Evolutionary conservation across 2,888 invertebrate species (phyloP).

Genomic region (Drosophila siamana): DNA sequence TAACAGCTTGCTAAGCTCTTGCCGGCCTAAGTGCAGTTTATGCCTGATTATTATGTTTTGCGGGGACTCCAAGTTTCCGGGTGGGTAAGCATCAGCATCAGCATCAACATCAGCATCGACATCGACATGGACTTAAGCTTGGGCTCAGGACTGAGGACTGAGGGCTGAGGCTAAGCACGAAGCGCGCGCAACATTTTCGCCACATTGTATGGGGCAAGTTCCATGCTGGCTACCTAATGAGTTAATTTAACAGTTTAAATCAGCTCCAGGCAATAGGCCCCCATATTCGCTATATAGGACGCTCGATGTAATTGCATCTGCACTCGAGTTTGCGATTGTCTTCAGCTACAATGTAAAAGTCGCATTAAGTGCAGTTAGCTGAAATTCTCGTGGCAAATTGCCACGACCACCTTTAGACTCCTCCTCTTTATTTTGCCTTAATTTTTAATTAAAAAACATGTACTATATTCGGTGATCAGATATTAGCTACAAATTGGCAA

Average conservation of each 20-base stretch:
- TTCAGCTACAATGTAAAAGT: slow-evolving; percentile 35
- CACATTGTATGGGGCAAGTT: slow-evolving; percentile 28
- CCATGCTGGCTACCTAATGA: slow-evolving; percentile 47
- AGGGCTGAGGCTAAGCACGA: slow-evolving; percentile 13
- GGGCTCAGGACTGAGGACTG: slow-evolving; percentile 1
- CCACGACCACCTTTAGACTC: background rate
- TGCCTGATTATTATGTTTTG: slow-evolving; percentile 72
- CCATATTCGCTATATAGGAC: slow-evolving; percentile 1
- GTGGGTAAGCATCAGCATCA: slow-evolving; percentile 54
- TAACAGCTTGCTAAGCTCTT: slow-evolving; percentile 53
- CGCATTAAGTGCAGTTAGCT: slow-evolving; percentile 8
- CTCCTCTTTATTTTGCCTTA: no score
- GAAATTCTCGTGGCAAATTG: slow-evolving; percentile 6
- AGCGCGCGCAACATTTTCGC: slow-evolving; percentile 9
- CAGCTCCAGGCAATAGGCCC: slow-evolving; percentile 21
- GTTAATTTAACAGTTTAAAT: slow-evolving; percentile 63
- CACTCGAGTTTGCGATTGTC: slow-evolving; percentile 10
- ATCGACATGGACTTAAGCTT: slow-evolving; percentile 9
- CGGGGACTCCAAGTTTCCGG: slow-evolving; percentile 62
- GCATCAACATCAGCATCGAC: slow-evolving; percentile 16
- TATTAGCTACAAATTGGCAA: background rate
- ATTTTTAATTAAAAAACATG: no score
- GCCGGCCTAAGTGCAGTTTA: slow-evolving; percentile 76
- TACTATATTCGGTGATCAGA: background rate
- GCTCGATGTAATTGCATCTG: slow-evolving; percentile 34